These are phyloP conservation scores for Syrista parreyssii DNA, from an alignment of 2,888 invertebrate species.

Conservation along the genomic window DNA sequence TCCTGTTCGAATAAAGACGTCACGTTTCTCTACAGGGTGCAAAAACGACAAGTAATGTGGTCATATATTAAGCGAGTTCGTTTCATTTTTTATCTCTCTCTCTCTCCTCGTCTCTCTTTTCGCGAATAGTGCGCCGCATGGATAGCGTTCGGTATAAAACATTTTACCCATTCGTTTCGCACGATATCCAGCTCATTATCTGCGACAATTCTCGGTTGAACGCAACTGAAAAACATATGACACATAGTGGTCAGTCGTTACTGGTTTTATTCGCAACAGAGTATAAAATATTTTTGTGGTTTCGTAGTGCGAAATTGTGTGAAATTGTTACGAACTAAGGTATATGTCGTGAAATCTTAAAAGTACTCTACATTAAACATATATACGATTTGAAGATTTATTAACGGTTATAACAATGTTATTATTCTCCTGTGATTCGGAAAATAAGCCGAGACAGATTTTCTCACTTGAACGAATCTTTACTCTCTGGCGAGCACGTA, in stretches of 20 bases:
- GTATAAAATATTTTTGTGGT: not conserved
- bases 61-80: not conserved
- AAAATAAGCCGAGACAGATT: not conserved
- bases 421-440: not conserved
- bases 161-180: slow-evolving; percentile 32
- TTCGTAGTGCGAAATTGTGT: not conserved
- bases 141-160: slow-evolving; percentile 29
- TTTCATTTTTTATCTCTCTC: not conserved
- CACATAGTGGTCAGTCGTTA: not conserved
- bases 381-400: not conserved
- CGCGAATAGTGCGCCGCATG: not conserved
- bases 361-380: not conserved
- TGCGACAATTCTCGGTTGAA: not conserved
- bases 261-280: not conserved
- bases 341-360: not conserved
- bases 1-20: not conserved
- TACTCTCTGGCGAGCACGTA: not conserved
- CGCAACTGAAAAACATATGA: not conserved
- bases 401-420: not conserved
- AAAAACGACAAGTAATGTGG: not conserved
- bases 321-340: not conserved
- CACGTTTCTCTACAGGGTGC: not conserved
- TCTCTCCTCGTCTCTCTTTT: not conserved
- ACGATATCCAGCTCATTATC: slow-evolving; percentile 35
- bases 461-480: not conserved